Evolutionary conservation across 2,888 invertebrate species (phyloP).

Genomic region (Chesias legatella): DNA sequence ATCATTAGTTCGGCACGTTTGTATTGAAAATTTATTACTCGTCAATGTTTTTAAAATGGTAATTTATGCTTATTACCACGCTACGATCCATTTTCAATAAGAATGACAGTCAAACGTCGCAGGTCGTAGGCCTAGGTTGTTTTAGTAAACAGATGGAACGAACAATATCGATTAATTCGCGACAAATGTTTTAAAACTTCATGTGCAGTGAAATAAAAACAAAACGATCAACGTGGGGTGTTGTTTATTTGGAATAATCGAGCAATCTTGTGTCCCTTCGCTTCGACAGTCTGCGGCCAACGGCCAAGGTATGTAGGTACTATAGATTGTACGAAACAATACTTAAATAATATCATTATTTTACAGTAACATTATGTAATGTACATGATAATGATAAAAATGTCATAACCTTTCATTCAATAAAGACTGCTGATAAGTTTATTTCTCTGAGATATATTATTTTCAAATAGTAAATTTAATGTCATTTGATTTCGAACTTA

Average conservation of each 20-base stretch:
- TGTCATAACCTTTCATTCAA: conserved; percentile 1
- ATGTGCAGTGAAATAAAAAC: conserved; percentile 20
- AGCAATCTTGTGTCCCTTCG: conserved; percentile 1
- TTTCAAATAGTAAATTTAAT: conserved; percentile 15
- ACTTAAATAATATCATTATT: neutral
- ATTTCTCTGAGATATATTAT: conserved; percentile 6
- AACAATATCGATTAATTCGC: conserved; percentile 7
- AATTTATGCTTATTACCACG: conserved; percentile 44
- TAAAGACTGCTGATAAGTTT: conserved; percentile 16
- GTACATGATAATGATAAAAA: neutral
- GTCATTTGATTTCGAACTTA: conserved; percentile 4
- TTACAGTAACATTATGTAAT: neutral
- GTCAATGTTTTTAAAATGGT: conserved; percentile 26
- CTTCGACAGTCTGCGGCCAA: neutral
- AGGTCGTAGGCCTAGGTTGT: conserved; percentile 28
- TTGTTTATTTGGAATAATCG: conserved; percentile 10
- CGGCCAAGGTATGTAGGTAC: conserved; percentile 3
- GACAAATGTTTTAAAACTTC: conserved; percentile 10
- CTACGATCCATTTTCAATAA: conserved; percentile 33
- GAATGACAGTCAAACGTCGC: conserved; percentile 33
- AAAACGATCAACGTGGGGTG: conserved; percentile 15
- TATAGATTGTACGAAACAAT: neutral
- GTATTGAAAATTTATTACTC: conserved; percentile 1
- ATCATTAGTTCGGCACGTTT: too few relatives aligned
- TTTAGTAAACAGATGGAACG: conserved; percentile 19